Percentiles rank a stretch among this genome's conserved stretches.
Evolutionary conservation across 1,140 invertebrate species (phyloP).

Genomic region (Plutomurus gul): DNA sequence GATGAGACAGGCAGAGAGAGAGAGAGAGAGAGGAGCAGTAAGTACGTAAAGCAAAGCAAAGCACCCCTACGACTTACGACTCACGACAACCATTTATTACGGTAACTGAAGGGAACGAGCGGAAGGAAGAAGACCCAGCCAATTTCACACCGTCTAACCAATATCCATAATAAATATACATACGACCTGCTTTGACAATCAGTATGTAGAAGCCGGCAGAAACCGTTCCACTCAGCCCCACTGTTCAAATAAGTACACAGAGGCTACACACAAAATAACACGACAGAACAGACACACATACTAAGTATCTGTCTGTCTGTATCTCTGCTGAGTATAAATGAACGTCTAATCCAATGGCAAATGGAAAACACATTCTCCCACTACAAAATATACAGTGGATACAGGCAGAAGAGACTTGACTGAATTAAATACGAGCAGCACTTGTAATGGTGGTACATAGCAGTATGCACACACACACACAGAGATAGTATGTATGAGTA

Average conservation of each 20-base stretch:
- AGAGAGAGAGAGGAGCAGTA: neutral
- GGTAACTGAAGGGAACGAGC: conserved; percentile 24
- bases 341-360: neutral
- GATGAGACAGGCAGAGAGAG: too few relatives aligned
- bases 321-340: too few relatives aligned
- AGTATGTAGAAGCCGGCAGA: neutral
- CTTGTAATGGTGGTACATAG: too few relatives aligned
- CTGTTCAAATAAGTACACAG: neutral
- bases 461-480: too few relatives aligned
- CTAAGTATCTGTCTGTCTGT: too few relatives aligned
- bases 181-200: neutral
- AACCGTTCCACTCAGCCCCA: neutral
- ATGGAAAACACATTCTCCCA: conserved; percentile 8
- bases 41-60: neutral
- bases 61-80: conserved; percentile 26
- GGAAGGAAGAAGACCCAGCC: conserved; percentile 21
- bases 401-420: too few relatives aligned
- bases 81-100: conserved; percentile 29
- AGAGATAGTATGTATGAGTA: too few relatives aligned
- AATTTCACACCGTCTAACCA: conserved; percentile 28
- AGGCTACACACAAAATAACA: neutral
- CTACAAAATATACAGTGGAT: too few relatives aligned
- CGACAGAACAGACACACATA: neutral
- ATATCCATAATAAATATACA: conserved; percentile 27
- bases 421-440: conserved; percentile 4